Evolutionary conservation across 2,113 vertebrate species (phyloP).

Genomic region (Syngnathus floridae): DNA sequence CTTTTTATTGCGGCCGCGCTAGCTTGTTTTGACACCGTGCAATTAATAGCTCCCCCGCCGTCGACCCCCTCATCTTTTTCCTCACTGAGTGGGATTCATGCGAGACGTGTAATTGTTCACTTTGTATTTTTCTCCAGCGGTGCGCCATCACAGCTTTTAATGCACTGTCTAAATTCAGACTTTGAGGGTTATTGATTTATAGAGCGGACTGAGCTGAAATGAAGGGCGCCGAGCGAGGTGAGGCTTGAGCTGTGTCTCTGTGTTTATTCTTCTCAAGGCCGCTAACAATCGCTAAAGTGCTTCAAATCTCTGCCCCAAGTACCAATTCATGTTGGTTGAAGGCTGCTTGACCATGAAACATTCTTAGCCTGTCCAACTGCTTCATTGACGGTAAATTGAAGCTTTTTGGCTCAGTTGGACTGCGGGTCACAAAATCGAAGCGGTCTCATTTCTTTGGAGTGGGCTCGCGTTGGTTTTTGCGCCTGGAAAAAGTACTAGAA

Average conservation of each 20-base stretch:
- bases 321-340: not conserved
- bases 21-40: conserved; percentile 58
- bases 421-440: too few species aligned
- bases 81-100: conserved; percentile 54
- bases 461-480: too few species aligned
- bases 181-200: conserved; percentile 35
- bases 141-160: not conserved
- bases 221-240: too few species aligned
- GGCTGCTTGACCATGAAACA: not conserved
- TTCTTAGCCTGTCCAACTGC: not conserved
- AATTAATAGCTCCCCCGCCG: conserved; percentile 46
- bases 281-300: not conserved
- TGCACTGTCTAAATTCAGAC: conserved; percentile 20
- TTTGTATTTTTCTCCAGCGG: not conserved
- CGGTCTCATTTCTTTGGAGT: not conserved
- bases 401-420: too few species aligned
- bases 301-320: not conserved
- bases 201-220: conserved; percentile 1
- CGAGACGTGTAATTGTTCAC: conserved; percentile 35
- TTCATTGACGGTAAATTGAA: too few species aligned
- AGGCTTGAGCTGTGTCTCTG: not conserved
- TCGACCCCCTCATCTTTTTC: not conserved
- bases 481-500: too few species aligned
- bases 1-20: conserved; percentile 23
- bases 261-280: conserved; percentile 20